phyloP scores from a whole-genome alignment of 2,113 vertebrate species.

The Scolopax mira region DNA sequence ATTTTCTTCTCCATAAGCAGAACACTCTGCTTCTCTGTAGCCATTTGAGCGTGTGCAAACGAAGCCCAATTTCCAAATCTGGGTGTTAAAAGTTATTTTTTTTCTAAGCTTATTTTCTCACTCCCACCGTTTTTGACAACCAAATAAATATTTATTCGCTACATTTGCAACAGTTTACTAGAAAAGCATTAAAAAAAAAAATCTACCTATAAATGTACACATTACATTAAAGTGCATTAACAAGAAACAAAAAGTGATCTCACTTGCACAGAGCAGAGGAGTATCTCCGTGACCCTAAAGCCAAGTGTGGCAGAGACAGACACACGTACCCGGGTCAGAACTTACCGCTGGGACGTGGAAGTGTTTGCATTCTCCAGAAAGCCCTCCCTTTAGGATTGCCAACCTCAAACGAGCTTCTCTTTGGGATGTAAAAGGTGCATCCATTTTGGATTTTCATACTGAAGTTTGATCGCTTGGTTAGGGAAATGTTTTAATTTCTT shows the following conservation, averaged over 20 bases:
- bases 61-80: background rate
- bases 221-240: slow-evolving; percentile 51
- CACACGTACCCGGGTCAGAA: background rate
- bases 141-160: slow-evolving; percentile 63
- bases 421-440: background rate
- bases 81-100: background rate
- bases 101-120: slow-evolving; percentile 2
- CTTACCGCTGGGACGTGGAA: background rate
- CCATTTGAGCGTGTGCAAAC: background rate
- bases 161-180: slow-evolving; percentile 46
- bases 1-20: background rate
- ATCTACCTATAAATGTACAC: background rate
- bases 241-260: background rate
- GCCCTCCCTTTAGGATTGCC: background rate
- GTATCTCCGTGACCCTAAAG: background rate
- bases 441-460: background rate
- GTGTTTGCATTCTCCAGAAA: background rate
- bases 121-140: background rate
- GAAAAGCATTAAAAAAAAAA: slow-evolving; percentile 50
- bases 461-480: background rate
- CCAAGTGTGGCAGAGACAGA: too few relatives aligned
- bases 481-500: background rate
- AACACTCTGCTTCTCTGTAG: background rate
- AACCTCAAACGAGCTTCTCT: background rate
- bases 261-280: background rate